A percentile compares a stretch with the other conserved stretches of the same genome.
phyloP scores from a whole-genome alignment of 2,113 vertebrate genomes.

The Eclectus roratus region DNA sequence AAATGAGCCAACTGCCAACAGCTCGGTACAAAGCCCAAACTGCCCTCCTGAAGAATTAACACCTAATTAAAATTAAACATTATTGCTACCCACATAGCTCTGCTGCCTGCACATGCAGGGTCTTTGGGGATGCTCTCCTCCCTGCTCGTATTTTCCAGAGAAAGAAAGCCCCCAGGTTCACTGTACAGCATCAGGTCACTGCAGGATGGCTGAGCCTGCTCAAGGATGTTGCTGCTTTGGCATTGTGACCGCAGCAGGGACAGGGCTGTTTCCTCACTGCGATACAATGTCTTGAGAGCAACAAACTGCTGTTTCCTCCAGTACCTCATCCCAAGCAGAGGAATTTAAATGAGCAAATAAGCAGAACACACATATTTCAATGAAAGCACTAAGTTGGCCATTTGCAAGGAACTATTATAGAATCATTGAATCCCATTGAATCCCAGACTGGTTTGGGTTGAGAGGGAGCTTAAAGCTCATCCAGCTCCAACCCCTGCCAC shows the following conservation, averaged over 20 bases:
- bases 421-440: neutral
- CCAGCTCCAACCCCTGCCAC: neutral
- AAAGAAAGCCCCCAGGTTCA: neutral
- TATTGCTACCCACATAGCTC: neutral
- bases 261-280: accelerated
- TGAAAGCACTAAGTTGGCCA: neutral
- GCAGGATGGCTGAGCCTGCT: neutral
- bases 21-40: neutral
- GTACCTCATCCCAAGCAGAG: neutral
- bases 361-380: neutral
- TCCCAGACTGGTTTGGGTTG: neutral
- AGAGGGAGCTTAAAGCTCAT: neutral
- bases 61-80: conserved; percentile 6
- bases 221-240: accelerated
- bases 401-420: neutral
- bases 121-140: neutral
- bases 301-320: neutral
- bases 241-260: accelerated
- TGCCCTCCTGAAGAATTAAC: neutral
- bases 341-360: neutral
- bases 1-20: neutral
- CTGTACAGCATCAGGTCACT: accelerated
- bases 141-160: accelerated
- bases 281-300: accelerated
- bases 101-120: neutral